Evolutionary conservation across 2,113 vertebrate species (phyloP).

Genomic region (Rana temporaria): DNA sequence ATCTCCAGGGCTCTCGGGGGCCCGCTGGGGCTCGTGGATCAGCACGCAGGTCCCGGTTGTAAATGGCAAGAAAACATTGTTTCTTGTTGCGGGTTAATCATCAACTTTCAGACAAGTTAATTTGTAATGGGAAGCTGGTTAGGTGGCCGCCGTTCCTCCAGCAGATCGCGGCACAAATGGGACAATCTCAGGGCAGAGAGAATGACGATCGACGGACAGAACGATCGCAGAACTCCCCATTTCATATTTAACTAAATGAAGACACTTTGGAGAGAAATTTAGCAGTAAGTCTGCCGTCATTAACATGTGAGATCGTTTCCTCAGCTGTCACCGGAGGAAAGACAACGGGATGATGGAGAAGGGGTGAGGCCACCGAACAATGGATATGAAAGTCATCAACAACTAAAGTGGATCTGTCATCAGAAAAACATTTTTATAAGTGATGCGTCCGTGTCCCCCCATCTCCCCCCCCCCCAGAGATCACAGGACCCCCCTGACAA

Average conservation of each 20-base stretch:
- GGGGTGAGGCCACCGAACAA: no score
- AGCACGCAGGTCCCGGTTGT: slow-evolving; percentile 70
- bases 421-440: no score
- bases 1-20: no score
- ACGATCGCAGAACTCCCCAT: background rate
- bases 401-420: no score
- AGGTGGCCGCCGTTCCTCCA: slow-evolving; percentile 81
- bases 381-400: no score
- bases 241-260: slow-evolving; percentile 23
- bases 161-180: slow-evolving; percentile 27
- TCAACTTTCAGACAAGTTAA: slow-evolving; percentile 95
- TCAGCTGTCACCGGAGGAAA: background rate
- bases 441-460: no score
- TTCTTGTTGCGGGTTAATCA: slow-evolving; percentile 89
- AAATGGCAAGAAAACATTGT: slow-evolving; percentile 82
- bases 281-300: background rate
- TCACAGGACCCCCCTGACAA: no score
- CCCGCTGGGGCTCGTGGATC: background rate
- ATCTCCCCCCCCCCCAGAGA: no score
- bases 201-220: background rate
- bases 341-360: background rate
- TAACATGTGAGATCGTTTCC: background rate
- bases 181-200: background rate
- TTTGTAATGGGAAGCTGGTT: slow-evolving; percentile 98
- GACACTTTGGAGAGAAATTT: background rate